phyloP scores from a whole-genome alignment of 2,113 vertebrate genomes.

The Myiopsitta monachus region DNA sequence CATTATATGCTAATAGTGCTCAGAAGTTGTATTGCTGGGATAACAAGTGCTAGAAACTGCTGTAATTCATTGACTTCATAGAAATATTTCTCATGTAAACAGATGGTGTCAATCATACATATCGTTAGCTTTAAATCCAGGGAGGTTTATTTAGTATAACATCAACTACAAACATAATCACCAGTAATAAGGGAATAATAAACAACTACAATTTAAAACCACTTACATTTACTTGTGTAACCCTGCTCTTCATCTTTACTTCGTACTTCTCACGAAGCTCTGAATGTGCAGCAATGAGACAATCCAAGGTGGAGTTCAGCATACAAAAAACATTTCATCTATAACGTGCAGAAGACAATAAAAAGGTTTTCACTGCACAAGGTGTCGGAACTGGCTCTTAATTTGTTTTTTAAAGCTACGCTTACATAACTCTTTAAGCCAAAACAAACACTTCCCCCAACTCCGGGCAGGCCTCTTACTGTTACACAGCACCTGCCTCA shows the following conservation, averaged over 20 bases:
- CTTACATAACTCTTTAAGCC: neutral
- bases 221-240: slow-evolving; percentile 78
- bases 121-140: neutral
- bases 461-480: accelerated
- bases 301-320: neutral
- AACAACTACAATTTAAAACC: neutral
- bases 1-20: accelerated
- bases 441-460: neutral
- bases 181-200: accelerated
- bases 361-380: neutral
- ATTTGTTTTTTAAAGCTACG: accelerated
- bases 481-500: accelerated
- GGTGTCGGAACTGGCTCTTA: accelerated
- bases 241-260: slow-evolving; percentile 77
- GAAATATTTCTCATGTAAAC: neutral
- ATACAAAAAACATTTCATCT: slow-evolving; percentile 43
- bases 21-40: neutral
- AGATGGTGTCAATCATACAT: neutral
- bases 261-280: neutral
- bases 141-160: neutral
- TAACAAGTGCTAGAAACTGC: neutral
- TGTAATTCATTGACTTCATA: neutral
- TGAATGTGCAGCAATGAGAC: neutral
- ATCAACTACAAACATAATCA: neutral
- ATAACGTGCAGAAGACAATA: neutral